These are phyloP conservation scores for Papilio polytes DNA, from an alignment of 1,140 invertebrate genomes.

Conservation along the genomic window DNA sequence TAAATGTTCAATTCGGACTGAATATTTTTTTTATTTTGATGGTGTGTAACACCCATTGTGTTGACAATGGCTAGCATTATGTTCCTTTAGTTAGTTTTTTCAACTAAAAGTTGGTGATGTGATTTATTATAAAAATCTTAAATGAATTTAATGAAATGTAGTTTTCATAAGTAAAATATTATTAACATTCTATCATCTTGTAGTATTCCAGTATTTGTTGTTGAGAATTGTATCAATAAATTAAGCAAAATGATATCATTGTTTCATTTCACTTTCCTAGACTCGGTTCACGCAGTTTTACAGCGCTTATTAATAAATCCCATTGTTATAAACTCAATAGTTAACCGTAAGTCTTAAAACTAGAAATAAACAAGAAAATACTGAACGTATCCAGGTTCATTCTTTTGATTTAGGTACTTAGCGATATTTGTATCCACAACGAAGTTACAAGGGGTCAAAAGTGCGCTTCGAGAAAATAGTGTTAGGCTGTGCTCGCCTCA, in stretches of 20 bases:
- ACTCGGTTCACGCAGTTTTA: background rate
- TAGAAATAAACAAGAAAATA: too few relatives aligned
- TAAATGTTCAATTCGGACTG: conserved; percentile 45
- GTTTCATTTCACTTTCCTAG: conserved; percentile 42
- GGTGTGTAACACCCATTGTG: conserved; percentile 70
- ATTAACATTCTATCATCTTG: conserved; percentile 70
- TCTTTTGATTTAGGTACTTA: too few relatives aligned
- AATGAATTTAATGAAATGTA: conserved; percentile 76
- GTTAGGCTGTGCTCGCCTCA: too few relatives aligned
- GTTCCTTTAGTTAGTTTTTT: conserved; percentile 80
- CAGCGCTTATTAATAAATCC: too few relatives aligned
- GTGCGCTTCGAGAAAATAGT: too few relatives aligned
- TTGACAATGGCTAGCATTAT: conserved; percentile 67
- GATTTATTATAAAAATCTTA: conserved; percentile 75
- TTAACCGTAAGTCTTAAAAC: too few relatives aligned
- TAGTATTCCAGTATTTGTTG: conserved; percentile 76
- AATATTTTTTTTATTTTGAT: conserved; percentile 49
- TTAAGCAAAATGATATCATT: conserved; percentile 58
- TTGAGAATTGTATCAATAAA: conserved; percentile 81
- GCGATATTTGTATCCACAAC: too few relatives aligned
- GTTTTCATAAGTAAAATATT: conserved; percentile 71
- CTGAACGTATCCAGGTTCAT: too few relatives aligned
- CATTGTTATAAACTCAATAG: too few relatives aligned
- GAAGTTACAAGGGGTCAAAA: too few relatives aligned
- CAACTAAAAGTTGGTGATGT: conserved; percentile 82